Conservation (phyloP, 1,140 invertebrate genomes). For the Contarinia nasturtii region DNA sequence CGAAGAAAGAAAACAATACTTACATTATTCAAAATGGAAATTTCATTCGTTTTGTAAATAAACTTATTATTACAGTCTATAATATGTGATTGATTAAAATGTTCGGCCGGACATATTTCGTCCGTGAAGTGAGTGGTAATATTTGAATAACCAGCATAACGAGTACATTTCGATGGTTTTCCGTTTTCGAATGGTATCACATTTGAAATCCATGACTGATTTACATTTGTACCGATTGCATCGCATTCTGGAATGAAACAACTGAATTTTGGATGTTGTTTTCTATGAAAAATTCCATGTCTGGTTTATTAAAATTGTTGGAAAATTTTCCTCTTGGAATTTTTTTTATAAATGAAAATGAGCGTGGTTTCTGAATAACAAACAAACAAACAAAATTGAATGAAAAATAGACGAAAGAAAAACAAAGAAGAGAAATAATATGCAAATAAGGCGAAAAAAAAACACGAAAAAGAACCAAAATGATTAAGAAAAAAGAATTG, state of each 20-base stretch:
- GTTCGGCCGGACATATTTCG: neutral
- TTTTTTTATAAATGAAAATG: too few species aligned
- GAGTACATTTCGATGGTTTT: neutral
- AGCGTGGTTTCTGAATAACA: too few species aligned
- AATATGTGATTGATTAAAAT: neutral
- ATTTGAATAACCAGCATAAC: neutral
- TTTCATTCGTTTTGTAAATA: neutral
- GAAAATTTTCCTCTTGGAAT: too few species aligned
- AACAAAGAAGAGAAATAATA: too few species aligned
- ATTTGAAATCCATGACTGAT: neutral
- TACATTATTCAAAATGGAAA: neutral
- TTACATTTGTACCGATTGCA: neutral
- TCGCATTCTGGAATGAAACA: constrained; percentile 1
- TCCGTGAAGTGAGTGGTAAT: neutral
- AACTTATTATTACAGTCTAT: neutral
- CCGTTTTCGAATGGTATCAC: neutral
- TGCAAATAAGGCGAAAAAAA: too few species aligned
- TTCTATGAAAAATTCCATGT: too few species aligned
- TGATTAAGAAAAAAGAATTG: too few species aligned
- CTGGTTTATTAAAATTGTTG: too few species aligned
- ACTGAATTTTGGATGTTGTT: neutral
- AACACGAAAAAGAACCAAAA: too few species aligned
- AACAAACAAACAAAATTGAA: too few species aligned
- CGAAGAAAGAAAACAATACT: too few species aligned
- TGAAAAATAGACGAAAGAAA: too few species aligned